phyloP scores from a whole-genome alignment of 2,888 invertebrate species.

The Alcis repandata region DNA sequence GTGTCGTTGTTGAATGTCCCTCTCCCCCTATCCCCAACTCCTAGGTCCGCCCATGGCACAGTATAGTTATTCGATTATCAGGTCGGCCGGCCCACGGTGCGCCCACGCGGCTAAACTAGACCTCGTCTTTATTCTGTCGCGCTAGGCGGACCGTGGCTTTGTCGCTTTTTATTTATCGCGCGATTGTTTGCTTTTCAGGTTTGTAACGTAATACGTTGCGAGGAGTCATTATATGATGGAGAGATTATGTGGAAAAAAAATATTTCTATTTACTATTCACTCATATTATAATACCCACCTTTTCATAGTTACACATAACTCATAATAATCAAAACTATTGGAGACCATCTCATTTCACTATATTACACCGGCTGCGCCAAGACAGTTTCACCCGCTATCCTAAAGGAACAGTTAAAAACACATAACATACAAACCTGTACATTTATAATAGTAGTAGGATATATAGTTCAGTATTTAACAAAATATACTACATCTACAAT shows the following conservation, averaged over 20 bases:
- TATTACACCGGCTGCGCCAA: too few species aligned
- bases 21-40: conserved; percentile 39
- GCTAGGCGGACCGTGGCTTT: conserved; percentile 27
- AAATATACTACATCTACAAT: too few species aligned
- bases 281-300: too few species aligned
- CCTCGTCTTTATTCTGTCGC: conserved; percentile 54
- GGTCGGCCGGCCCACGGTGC: conserved; percentile 63
- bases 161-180: conserved; percentile 33
- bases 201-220: conserved; percentile 13
- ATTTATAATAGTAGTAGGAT: too few species aligned
- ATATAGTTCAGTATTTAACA: too few species aligned
- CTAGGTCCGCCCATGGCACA: conserved; percentile 50
- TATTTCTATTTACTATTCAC: not conserved
- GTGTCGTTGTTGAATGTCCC: not conserved
- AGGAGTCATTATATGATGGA: not conserved
- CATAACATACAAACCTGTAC: too few species aligned
- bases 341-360: too few species aligned
- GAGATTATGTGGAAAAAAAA: not conserved
- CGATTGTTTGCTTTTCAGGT: conserved; percentile 32
- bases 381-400: too few species aligned
- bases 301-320: too few species aligned
- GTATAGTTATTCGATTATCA: conserved; percentile 42
- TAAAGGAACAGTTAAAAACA: too few species aligned
- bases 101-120: conserved; percentile 79
- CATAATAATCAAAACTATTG: too few species aligned